These are phyloP conservation scores for Epinephelus fuscoguttatus DNA, from an alignment of 2,113 vertebrate species.

Conservation along the genomic window DNA sequence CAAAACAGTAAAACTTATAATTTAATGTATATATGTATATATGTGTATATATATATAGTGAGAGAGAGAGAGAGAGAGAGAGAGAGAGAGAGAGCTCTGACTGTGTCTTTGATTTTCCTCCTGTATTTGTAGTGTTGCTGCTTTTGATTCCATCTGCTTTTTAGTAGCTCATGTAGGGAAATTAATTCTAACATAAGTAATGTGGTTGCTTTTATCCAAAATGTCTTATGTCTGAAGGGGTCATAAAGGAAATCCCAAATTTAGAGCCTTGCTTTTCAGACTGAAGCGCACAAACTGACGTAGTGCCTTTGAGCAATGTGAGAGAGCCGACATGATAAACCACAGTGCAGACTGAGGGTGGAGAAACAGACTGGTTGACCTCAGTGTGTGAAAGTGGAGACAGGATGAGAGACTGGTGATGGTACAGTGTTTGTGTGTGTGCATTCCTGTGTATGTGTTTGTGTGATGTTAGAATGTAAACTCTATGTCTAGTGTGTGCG, in stretches of 20 bases:
- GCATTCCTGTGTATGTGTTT: neutral
- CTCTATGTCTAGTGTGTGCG: constrained; percentile 1
- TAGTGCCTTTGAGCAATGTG: constrained; percentile 40
- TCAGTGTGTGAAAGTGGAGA: constrained; percentile 41
- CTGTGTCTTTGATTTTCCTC: neutral
- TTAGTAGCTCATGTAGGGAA: neutral
- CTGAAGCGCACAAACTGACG: neutral
- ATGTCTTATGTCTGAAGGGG: neutral
- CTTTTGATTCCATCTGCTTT: neutral
- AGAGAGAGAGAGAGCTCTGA: no score
- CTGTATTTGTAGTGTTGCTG: neutral
- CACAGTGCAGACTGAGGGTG: constrained; percentile 31
- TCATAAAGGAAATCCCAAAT: neutral
- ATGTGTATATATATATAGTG: neutral
- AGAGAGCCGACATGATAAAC: constrained; percentile 12
- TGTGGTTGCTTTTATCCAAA: neutral
- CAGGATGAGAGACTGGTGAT: constrained; percentile 21
- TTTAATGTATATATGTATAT: no score
- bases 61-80: no score
- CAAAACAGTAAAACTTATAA: neutral
- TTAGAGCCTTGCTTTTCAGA: neutral
- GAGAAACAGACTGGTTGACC: constrained; percentile 40
- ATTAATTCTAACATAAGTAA: neutral
- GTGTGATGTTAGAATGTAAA: neutral
- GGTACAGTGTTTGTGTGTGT: neutral